Base-by-base conservation (phyloP, 2,888 invertebrate genomes). In the Campoplex nolae region DNA sequence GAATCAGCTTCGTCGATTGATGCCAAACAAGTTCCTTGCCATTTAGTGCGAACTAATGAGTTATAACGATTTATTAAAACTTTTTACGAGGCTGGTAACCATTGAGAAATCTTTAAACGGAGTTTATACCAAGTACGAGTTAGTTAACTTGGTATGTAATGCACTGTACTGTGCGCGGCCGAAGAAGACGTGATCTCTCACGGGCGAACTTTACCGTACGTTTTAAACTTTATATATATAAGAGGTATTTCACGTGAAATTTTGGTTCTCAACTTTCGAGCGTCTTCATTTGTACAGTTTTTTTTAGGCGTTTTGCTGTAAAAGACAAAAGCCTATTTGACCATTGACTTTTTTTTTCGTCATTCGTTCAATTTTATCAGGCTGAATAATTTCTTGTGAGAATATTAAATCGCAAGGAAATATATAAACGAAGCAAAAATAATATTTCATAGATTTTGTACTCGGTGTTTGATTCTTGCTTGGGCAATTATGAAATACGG, bases 81-180 rank as follows among this genome's bases (percentile, higher is more conserved):
- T 71, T 51, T 48, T 71, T 71, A 71, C 71, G 71, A 51, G 23
- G 32, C 9, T 62, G 16, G 62, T 62, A 62, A 62, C 62, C 32
- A 32, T 62, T 62, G 62, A 62, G 62, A 62, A 62, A 62, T 62
- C 62, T 62, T 32, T 32, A 13, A 2, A 58, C 58, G 16, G 32
- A 62, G 62, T 62, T 62, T 62, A 62, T 62, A 62, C 62, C 16
- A 62, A 32, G 62, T 62, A 62, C 62, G 62, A 62, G 51, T 35
- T 71, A 32, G 71, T 71, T 71, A 71, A 18, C 51, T 71, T 35
- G 51, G 56, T 56, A 74, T 56, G 54, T 38, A 77, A 77, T 67
- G 65, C 51, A 51, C 42, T 67, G 62, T 23, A 16, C 68, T 68
- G 18, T 23, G 23, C 23, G 23, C 54, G 18, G 42, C 18, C 23